Percentiles rank a stretch among this genome's conserved stretches.
phyloP scores from a whole-genome alignment of 2,888 invertebrate species.

The Thelaira solivaga region DNA sequence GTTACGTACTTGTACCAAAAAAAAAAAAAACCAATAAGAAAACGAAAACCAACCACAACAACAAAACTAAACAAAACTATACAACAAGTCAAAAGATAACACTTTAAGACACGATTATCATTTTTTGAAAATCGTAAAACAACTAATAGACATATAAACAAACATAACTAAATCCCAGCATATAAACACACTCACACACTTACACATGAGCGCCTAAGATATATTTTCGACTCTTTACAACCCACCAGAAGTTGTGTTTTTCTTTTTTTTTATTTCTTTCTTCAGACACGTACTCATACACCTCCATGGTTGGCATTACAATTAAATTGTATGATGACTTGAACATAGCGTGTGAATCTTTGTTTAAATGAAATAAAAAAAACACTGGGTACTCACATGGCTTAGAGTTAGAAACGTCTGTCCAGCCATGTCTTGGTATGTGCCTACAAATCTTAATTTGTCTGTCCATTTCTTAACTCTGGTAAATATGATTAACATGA shows the following conservation, averaged over 20 bases:
- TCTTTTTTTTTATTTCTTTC: slow-evolving; percentile 10
- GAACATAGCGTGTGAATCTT: slow-evolving; percentile 57
- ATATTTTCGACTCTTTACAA: slow-evolving; percentile 55
- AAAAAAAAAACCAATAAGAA: no score
- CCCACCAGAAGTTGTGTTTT: slow-evolving; percentile 43
- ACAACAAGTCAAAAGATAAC: slow-evolving; percentile 56
- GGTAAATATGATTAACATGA: slow-evolving; percentile 47
- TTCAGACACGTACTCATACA: slow-evolving; percentile 59
- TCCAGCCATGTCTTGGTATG: neutral
- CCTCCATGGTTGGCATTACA: slow-evolving; percentile 62
- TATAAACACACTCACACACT: neutral
- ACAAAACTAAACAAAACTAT: neutral
- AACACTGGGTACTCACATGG: neutral
- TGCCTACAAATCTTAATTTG: slow-evolving; percentile 23
- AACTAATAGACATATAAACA: slow-evolving; percentile 21
- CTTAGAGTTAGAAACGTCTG: slow-evolving; percentile 14
- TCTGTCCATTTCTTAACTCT: slow-evolving; percentile 8
- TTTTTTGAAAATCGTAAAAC: slow-evolving; percentile 50
- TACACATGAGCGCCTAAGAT: slow-evolving; percentile 29
- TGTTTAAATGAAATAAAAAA: slow-evolving; percentile 14
- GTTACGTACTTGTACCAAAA: slow-evolving; percentile 53
- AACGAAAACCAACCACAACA: no score
- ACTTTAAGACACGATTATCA: slow-evolving; percentile 62
- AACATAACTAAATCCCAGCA: slow-evolving; percentile 14
- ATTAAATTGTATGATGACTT: slow-evolving; percentile 62